Percentiles rank a stretch among this genome's conserved stretches.
Conservation (phyloP, 2,113 vertebrate genomes). For the Bambusicola thoracicus region DNA sequence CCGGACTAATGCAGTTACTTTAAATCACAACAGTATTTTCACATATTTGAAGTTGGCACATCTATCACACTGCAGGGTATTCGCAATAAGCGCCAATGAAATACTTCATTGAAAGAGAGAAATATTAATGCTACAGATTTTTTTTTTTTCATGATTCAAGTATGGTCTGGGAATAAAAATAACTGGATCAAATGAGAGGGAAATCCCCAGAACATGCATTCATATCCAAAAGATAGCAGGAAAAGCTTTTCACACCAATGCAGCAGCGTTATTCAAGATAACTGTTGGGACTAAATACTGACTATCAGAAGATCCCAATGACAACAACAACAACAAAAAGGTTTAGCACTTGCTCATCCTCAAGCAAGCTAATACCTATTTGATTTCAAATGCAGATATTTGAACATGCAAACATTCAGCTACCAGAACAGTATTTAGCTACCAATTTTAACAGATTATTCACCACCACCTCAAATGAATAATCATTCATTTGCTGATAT, state of each 20-base stretch:
- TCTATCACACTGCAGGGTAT: neutral
- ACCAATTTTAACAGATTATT: neutral
- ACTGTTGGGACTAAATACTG: neutral
- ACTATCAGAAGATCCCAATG: neutral
- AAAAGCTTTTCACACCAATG: neutral
- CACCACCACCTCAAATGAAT: neutral
- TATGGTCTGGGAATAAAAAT: conserved; percentile 14
- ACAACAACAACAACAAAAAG: neutral
- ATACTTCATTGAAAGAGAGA: neutral
- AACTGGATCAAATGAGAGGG: conserved; percentile 16
- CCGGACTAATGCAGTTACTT: neutral
- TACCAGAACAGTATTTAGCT: neutral
- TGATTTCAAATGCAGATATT: neutral
- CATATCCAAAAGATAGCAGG: neutral
- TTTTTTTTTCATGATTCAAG: neutral
- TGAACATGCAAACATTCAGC: neutral
- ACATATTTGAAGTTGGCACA: neutral
- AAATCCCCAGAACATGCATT: neutral
- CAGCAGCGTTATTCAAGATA: neutral
- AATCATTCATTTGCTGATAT: neutral
- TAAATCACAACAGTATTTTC: neutral
- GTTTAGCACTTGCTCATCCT: neutral
- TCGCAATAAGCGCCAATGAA: neutral
- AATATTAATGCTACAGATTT: neutral
- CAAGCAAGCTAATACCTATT: neutral